These are phyloP conservation scores for Hippoglossus hippoglossus DNA, from an alignment of 2,797 vertebrate genomes.

Conservation along the genomic window DNA sequence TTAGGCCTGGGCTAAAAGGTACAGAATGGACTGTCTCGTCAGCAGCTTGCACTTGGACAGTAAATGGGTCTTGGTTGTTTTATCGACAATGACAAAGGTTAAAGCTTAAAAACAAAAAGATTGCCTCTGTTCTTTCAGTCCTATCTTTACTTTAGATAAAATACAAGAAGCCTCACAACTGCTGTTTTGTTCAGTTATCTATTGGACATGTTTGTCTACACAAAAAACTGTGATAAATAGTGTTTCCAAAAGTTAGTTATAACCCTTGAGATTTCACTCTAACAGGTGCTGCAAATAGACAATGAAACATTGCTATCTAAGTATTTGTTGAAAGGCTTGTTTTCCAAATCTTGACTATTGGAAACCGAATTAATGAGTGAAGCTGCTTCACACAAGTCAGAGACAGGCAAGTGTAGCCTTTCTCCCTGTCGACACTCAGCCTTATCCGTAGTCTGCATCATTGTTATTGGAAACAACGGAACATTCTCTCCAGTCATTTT, in stretches of 20 bases:
- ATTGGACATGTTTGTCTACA: not conserved
- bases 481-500: not conserved
- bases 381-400: not conserved
- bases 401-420: too few species aligned
- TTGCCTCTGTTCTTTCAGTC: not conserved
- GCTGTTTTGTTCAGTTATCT: not conserved
- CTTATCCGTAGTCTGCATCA: not conserved
- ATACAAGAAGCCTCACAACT: not conserved
- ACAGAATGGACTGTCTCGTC: not conserved
- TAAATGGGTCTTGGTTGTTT: not conserved
- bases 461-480: not conserved
- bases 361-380: not conserved
- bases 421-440: not conserved
- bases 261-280: not conserved
- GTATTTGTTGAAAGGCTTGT: not conserved
- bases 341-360: not conserved
- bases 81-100: not conserved
- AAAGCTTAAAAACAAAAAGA: not conserved
- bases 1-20: constrained; percentile 1
- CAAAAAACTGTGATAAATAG: not conserved
- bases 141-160: not conserved
- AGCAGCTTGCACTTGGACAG: not conserved
- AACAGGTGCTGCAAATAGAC: too few species aligned
- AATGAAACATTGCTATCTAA: not conserved
- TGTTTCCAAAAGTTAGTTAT: not conserved